Evolutionary conservation across 1,140 invertebrate genomes (phyloP).

Genomic region (Leptinotarsa defecta): DNA sequence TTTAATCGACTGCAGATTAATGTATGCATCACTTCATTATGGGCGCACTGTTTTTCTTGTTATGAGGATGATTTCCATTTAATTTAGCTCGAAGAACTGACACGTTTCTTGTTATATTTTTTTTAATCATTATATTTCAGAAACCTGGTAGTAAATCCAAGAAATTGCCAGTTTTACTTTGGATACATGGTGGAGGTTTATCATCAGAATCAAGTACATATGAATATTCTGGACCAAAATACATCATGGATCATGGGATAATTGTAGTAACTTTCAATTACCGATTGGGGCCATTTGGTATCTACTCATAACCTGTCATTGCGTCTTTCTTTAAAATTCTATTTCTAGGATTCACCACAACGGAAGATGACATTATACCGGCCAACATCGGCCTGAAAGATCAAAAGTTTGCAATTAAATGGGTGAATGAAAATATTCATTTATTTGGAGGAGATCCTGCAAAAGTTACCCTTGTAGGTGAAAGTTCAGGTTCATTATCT

Average conservation of each 20-base stretch:
- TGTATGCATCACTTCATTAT: too few relatives aligned
- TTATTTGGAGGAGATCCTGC: slow-evolving; percentile 74
- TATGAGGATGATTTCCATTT: too few relatives aligned
- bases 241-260: slow-evolving; percentile 31
- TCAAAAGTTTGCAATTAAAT: slow-evolving; percentile 69
- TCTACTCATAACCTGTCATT: too few relatives aligned
- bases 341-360: slow-evolving; percentile 58
- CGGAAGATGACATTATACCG: slow-evolving; percentile 62
- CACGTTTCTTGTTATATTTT: too few relatives aligned
- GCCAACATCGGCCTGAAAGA: slow-evolving; percentile 78
- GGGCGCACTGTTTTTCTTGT: too few relatives aligned
- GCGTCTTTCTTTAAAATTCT: too few relatives aligned
- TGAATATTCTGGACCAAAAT: slow-evolving; percentile 57
- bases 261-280: slow-evolving; percentile 36
- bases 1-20: too few relatives aligned
- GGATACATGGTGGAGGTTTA: slow-evolving; percentile 37
- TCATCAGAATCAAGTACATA: slow-evolving; percentile 18
- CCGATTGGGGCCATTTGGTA: slow-evolving; percentile 67
- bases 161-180: slow-evolving; percentile 28
- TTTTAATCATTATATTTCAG: background rate
- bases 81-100: too few relatives aligned
- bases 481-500: slow-evolving; percentile 69
- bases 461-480: slow-evolving; percentile 69
- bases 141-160: slow-evolving; percentile 9
- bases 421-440: slow-evolving; percentile 71